Conservation (phyloP, 2,888 invertebrate species). For the Caenorhabditis sp. region DNA sequence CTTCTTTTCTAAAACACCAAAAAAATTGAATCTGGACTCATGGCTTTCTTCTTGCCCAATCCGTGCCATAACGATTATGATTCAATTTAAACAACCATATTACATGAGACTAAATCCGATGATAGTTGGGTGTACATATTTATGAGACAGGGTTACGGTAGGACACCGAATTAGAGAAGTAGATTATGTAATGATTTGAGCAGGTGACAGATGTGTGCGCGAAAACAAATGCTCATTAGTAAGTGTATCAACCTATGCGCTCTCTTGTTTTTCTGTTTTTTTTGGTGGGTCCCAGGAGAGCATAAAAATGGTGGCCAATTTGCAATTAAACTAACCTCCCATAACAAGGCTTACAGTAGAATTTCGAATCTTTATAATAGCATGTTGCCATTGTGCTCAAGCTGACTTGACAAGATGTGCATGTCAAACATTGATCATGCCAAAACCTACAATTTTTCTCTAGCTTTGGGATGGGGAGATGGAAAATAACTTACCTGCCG, state of each 20-base stretch:
- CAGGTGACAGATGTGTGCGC: background rate
- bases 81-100: background rate
- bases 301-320: slow-evolving; percentile 16
- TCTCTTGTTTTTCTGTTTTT: background rate
- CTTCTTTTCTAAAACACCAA: background rate
- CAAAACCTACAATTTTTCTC: slow-evolving; percentile 30
- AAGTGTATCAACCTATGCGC: slow-evolving; percentile 7
- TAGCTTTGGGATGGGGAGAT: background rate
- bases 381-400: slow-evolving; percentile 47
- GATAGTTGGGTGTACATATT: background rate
- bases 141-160: background rate
- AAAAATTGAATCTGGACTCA: background rate
- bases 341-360: slow-evolving; percentile 65
- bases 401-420: slow-evolving; percentile 18
- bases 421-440: slow-evolving; percentile 46
- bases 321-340: slow-evolving; percentile 46
- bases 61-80: background rate
- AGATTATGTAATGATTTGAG: background rate
- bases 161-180: background rate
- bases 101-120: background rate
- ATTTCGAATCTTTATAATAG: slow-evolving; percentile 48
- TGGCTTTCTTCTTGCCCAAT: background rate
- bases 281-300: background rate
- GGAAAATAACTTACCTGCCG: slow-evolving; percentile 34
- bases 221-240: slow-evolving; percentile 27